Evolutionary conservation across 2,113 vertebrate species (phyloP), one percentile per base, ranked within the genome.

Genomic region (Pachycephala philippinensis): DNA sequence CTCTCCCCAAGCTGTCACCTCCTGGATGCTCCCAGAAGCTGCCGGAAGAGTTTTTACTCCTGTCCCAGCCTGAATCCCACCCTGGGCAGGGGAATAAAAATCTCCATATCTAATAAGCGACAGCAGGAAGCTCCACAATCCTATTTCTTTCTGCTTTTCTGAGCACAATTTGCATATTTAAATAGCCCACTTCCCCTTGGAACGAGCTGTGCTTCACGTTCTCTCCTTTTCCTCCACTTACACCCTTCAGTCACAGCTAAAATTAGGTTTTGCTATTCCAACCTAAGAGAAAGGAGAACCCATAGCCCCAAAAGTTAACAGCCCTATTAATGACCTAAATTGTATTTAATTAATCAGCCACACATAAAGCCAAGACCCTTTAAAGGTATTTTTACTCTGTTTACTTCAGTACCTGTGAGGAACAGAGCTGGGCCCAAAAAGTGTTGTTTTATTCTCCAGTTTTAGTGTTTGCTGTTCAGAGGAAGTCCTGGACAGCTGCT

Each of bases 41-140:
- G 59, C 31, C 45, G 83, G 61, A 83, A 76, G 23, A 35, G 7
- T 10, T 63, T 76, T 72, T 37, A 9, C 39, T 74, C 70, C 60
- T 45, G 26, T 24, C n/a, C 61, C 47, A 66, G 15, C 82, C n/a
- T 31, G 19, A 89, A 82, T 90, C 39, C 31, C 24, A 79, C 54
- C 42, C 18, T 53, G 35, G 35, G 59, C 33, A 76, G 15, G 54
- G 3, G 39, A 81, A 69, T 47, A 4, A 79, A 91, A 63, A 30
- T 22, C 50, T 70, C 30, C 0, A 0, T 54, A 28, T 69, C 45
- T n/a, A 44, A 49, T 28, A 71, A 83, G 6, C 0, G 0, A 64
- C 84, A 93, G 44, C 56, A 91, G 87, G 86, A 84, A 95, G 65
- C 74, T 91, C 37, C 54, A 50, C 37, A 69, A 47, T 40, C 56